Evolutionary conservation across 37 sponge, comb jelly and placozoan species (phyloP), one percentile per base, ranked within the genome.

Genomic region (Lycopodina hypogea): DNA sequence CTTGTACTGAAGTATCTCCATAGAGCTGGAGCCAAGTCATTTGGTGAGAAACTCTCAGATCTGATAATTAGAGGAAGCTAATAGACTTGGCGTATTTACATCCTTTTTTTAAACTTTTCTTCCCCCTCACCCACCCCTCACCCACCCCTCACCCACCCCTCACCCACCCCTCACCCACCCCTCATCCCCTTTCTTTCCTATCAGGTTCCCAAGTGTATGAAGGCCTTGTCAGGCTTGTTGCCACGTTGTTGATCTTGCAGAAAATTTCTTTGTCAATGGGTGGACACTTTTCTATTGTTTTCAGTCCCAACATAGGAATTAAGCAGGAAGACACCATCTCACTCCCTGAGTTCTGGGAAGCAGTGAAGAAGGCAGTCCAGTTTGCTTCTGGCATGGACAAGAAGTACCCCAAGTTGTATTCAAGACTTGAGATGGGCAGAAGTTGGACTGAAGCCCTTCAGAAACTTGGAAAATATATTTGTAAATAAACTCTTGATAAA

Each of bases 341-440:
- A 2, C 23, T 6, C 28, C 6, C 42, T 42, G 56, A 29, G 1
- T 69, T 51, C 55, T 24, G 15, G n/a, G 32, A 39, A 19, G 75
- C 67, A 19, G 34, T 85, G 68, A 51, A 62, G 28, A 90, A 78
- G 78, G 86, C 83, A 18, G 56, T 71, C 52, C 56, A 39, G 29
- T 85, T 61, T 72, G 61, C 71, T 36, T 32, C 30, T 12, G 24
- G 72, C 19, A 37, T 62, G 42, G 78, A 90, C 71, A 65, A 76
- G 66, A 53, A 19, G 51, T 78, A 81, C 59, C 86, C 82, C 18
- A 78, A 82, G 33, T 42, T 90, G 48, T 77, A 71, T 71, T 56
- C 76, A 50, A 71, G 77, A 19, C 67, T 90, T 61, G 90, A 90
- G 68, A 77, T 90, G 50, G 90, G 90, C 22, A 75, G 50, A 39